These are phyloP conservation scores for Entosphenus tridentatus DNA, from an alignment of 2,113 vertebrate genomes.

Conservation along the genomic window DNA sequence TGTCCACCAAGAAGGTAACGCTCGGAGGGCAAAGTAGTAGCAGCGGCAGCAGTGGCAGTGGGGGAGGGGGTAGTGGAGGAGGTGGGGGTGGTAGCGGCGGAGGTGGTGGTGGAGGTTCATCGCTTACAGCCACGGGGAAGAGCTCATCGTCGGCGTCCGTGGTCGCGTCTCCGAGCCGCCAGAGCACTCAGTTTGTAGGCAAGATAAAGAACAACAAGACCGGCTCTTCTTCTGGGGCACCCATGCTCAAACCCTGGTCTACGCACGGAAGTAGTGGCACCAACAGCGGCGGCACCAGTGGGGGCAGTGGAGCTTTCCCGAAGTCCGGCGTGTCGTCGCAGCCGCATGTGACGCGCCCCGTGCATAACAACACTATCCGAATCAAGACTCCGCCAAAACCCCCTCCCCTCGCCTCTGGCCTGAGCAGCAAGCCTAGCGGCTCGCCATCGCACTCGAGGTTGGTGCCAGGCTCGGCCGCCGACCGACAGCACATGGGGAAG, in stretches of 20 bases:
- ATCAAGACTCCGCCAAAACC: constrained; percentile 58
- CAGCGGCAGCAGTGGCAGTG: constrained; percentile 76
- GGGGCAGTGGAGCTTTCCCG: constrained; percentile 30
- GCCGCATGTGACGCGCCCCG: constrained; percentile 64
- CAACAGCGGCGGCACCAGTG: constrained; percentile 4
- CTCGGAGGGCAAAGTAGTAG: constrained; percentile 76
- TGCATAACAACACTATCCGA: constrained; percentile 72
- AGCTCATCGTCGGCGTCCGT: constrained; percentile 35
- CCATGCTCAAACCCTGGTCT: constrained; percentile 43
- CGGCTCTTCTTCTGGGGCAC: constrained; percentile 50
- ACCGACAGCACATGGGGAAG: constrained; percentile 1
- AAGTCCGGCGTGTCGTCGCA: constrained; percentile 68
- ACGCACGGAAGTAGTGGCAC: constrained; percentile 28
- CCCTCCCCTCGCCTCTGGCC: constrained; percentile 29
- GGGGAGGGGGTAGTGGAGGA: constrained; percentile 22
- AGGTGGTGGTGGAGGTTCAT: constrained; percentile 13
- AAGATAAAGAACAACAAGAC: constrained; percentile 80
- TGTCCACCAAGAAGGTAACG: constrained; percentile 71
- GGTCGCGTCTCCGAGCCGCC: not conserved
- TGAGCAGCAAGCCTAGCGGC: not conserved
- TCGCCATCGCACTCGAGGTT: not conserved
- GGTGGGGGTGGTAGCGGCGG: too few species aligned
- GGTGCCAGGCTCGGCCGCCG: not conserved
- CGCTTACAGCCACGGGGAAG: constrained; percentile 19
- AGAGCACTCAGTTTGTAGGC: constrained; percentile 25